Conservation (phyloP, 1,140 invertebrate species). For the Melitaea cinxia region DNA sequence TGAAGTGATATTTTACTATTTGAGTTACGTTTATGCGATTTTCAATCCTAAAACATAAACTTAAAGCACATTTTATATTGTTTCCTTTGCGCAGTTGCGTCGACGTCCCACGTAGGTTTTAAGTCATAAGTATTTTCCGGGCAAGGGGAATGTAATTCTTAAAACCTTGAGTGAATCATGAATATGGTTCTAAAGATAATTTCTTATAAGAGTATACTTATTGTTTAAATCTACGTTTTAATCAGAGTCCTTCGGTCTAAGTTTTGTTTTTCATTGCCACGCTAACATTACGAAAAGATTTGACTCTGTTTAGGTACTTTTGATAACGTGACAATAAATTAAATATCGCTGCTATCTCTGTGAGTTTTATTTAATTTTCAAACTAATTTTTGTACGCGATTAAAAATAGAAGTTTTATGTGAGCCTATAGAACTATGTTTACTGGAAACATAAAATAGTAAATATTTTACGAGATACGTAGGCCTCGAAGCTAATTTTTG, state of each 20-base stretch:
- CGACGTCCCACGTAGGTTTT: background rate
- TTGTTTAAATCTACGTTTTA: background rate
- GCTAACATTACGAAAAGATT: background rate
- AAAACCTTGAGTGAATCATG: slow-evolving; percentile 1
- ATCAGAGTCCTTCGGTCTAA: background rate
- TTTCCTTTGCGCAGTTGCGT: background rate
- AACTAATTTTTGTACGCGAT: background rate
- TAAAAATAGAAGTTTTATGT: background rate
- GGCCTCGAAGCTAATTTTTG: slow-evolving; percentile 1
- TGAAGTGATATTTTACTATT: slow-evolving; percentile 9
- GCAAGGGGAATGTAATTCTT: background rate
- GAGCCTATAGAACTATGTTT: background rate
- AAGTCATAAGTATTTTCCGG: slow-evolving; percentile 12
- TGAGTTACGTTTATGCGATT: background rate
- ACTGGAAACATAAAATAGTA: background rate
- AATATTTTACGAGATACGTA: background rate
- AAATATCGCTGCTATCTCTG: background rate
- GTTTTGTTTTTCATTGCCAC: background rate
- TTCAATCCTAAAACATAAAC: background rate
- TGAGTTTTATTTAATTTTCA: background rate
- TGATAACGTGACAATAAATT: slow-evolving; percentile 10
- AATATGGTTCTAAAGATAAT: background rate
- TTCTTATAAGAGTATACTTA: background rate
- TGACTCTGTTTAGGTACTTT: background rate
- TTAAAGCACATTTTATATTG: background rate